Evolutionary conservation across 2,888 invertebrate genomes (phyloP), one percentile per base, ranked within the genome.

Genomic region (Athalia cordata): DNA sequence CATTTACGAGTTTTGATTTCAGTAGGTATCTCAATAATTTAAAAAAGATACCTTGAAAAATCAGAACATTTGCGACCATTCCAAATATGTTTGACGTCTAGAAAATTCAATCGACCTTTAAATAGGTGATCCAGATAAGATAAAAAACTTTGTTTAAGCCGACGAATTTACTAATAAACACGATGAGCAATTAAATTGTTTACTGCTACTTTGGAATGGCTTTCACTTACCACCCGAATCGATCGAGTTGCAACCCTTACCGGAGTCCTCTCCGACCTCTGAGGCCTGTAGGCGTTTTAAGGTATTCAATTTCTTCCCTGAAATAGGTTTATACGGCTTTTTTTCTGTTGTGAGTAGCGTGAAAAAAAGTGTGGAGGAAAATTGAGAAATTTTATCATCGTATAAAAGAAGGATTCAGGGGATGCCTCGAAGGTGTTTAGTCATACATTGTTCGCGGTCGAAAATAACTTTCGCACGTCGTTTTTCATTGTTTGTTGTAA

Each of bases 281-380:
- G 57, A 8, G 8, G 62, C 62, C 62, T 43, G 45, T 29, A 50
- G 72, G 72, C 57, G 59, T 9, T 72, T 72, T 15, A 47, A 47
- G 72, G 72, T 29, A 70, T 72, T 72, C 72, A 72, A 72, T 72
- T 59, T 72, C 72, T 45, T 13, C 45, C 7, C 52, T 9, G 57
- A 72, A 72, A 72, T 57, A 47, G 72, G 72, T 57, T 59, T 57
- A 68, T 55, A 6, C 7, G 8, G 68, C 68, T 68, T 68, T 29
- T 29, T 55, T 9, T 11, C 9, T 59, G 62, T 62, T 13, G 8
- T 15, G 29, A 5, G 5, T 5, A 1, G 13, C 8, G 57, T 13
- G 8, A 57, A 59, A 29, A 57, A 72, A 72, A 59, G 72, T 15
- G 13, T 59, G 47, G n/a, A 15, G 7, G 72, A 47, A 72, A 47